Evolutionary conservation across 2,113 vertebrate species (phyloP), one percentile per base, ranked within the genome.

Genomic region (Lepisosteus osseus): DNA sequence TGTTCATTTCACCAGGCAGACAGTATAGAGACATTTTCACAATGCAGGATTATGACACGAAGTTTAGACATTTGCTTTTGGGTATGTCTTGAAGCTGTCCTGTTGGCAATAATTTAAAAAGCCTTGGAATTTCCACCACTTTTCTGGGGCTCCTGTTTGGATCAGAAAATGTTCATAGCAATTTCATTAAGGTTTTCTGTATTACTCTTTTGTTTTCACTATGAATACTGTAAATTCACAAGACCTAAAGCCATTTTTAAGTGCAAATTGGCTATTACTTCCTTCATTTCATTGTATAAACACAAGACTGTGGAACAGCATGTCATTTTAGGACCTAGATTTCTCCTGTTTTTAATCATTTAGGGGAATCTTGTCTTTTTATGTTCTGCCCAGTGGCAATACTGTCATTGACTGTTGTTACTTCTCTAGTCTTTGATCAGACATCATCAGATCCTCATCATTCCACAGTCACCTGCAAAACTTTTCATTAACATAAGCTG

Each of bases 381-480:
- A 84, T 79, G 80, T 77, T 67, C 61, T 73, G 78, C 62, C 62
- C 62, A 65, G 17, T 65, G 62, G 62, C 72, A 74, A 61, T 61
- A 17, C 80, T 82, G 77, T 85, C 82, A 82, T 75, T 43, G 74
- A 76, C 77, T 85, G 76, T 70, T 76, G 80, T 84, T 77, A 79
- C 84, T 65, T 15, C 9, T 65, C 74, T 69, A 14, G 47, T 78
- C 88, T 88, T 88, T 87, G 86, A 90, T 88, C 86, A 85, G 78
- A 68, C 77, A 76, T 76, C 80, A 77, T 82, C 79, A 84, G 86
- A 86, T 85, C 81, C 83, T 79, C 56, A 68, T 75, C 78, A 76
- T 78, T 79, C 78, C 82, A 82, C 66, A 69, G 3, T 17, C 86
- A 84, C 85, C 86, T 83, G 85, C 83, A 86, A 78, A 86, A 86